phyloP scores from a whole-genome alignment of 1,140 invertebrate species.

The Amyelois transitella region DNA sequence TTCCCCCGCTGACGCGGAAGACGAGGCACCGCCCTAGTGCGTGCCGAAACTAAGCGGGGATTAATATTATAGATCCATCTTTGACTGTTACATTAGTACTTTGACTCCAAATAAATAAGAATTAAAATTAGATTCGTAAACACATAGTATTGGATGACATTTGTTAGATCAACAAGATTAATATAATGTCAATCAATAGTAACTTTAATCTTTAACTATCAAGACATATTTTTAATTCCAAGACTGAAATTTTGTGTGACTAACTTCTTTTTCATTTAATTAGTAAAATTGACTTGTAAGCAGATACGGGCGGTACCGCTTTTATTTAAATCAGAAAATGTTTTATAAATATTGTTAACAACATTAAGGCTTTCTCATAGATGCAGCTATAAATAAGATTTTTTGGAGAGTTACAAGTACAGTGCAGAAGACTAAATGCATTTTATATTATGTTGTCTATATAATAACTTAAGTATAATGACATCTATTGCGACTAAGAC shows the following conservation, averaged over 20 bases:
- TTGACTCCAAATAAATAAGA: not conserved
- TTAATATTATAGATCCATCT: not conserved
- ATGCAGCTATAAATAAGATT: not conserved
- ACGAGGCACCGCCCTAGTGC: constrained; percentile 19
- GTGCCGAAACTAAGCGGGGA: constrained; percentile 5
- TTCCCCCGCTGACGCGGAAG: constrained; percentile 20
- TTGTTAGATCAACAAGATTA: not conserved
- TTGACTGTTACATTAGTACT: not conserved
- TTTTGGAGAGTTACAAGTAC: too few relatives aligned
- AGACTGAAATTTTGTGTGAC: constrained; percentile 42
- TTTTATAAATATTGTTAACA: not conserved
- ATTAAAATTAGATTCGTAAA: not conserved
- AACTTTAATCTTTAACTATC: not conserved
- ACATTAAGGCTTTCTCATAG: not conserved
- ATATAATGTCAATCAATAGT: not conserved
- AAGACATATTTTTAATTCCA: constrained; percentile 5
- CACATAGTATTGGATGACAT: not conserved
- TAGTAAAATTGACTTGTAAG: constrained; percentile 7
- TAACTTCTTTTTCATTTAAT: constrained; percentile 13
- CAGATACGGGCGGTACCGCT: not conserved
- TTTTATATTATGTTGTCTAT: too few relatives aligned
- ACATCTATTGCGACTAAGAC: too few relatives aligned
- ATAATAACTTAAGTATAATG: too few relatives aligned
- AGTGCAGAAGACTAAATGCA: too few relatives aligned
- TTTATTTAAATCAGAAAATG: not conserved